Conservation (phyloP, 2,113 vertebrate genomes). For the Cervus canadensis region DNA sequence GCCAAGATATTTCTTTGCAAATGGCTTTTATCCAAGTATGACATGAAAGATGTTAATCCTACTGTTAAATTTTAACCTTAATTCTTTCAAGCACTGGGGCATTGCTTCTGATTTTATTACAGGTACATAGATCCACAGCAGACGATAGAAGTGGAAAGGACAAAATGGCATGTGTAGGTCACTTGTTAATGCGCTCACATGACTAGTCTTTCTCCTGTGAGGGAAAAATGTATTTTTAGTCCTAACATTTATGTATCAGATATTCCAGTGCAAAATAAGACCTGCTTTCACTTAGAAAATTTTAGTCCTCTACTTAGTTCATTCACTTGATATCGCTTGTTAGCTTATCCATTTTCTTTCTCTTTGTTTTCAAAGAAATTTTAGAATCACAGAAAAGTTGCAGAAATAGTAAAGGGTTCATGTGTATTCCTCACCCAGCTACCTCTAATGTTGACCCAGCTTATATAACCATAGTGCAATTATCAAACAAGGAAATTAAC, state of each 20-base stretch:
- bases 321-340: neutral
- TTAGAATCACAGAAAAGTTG: neutral
- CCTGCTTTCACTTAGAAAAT: conserved; percentile 17
- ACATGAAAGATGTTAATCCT: conserved; percentile 59
- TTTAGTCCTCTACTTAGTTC: neutral
- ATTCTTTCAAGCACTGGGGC: conserved; percentile 52
- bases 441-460: neutral
- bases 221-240: conserved; percentile 40
- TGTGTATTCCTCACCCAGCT: neutral
- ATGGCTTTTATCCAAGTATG: conserved; percentile 67
- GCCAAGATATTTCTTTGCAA: conserved; percentile 57
- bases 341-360: neutral
- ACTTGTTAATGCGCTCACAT: conserved; percentile 45
- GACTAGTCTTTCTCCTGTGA: conserved; percentile 18
- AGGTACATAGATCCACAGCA: conserved; percentile 10
- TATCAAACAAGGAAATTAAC: neutral
- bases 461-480: neutral
- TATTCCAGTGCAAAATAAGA: conserved; percentile 30
- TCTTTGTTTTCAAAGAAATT: conserved; percentile 14
- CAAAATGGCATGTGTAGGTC: conserved; percentile 52
- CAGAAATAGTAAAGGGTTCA: neutral
- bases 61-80: conserved; percentile 60
- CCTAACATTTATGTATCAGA: conserved; percentile 28
- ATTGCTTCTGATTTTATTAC: conserved; percentile 62
- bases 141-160: conserved; percentile 35